Conservation (phyloP, 2,888 invertebrate genomes). For the Minunthozetes semirufus region DNA sequence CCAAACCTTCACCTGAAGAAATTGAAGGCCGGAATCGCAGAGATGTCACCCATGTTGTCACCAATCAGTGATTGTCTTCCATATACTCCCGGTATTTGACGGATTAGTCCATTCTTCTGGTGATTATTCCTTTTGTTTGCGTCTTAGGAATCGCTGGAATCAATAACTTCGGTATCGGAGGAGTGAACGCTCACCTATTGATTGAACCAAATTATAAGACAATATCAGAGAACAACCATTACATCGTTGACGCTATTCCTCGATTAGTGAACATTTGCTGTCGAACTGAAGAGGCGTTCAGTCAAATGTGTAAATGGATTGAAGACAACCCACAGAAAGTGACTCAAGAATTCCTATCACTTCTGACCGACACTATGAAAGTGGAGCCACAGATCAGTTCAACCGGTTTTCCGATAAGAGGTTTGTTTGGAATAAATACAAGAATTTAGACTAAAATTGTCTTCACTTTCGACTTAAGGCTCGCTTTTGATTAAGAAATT, state of each 20-base stretch:
- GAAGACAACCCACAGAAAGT: constrained; percentile 51
- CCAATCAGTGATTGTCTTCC: neutral
- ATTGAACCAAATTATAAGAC: constrained; percentile 44
- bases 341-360: constrained; percentile 60
- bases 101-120: neutral
- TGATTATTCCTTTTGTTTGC: neutral
- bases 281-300: constrained; percentile 71
- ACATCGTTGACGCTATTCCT: constrained; percentile 51
- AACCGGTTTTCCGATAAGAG: too few species aligned
- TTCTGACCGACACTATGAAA: constrained; percentile 46
- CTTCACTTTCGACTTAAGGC: neutral
- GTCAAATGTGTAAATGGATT: constrained; percentile 55
- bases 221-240: neutral
- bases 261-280: constrained; percentile 72
- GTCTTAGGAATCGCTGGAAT: constrained; percentile 50
- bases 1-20: neutral
- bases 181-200: constrained; percentile 48
- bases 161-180: constrained; percentile 56
- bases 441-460: too few species aligned
- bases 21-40: neutral
- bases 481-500: neutral
- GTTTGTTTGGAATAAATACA: too few species aligned
- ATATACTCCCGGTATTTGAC: neutral
- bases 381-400: too few species aligned
- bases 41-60: neutral